Evolutionary conservation across 2,113 vertebrate species (phyloP).

Genomic region (Myrmecobius fasciatus): DNA sequence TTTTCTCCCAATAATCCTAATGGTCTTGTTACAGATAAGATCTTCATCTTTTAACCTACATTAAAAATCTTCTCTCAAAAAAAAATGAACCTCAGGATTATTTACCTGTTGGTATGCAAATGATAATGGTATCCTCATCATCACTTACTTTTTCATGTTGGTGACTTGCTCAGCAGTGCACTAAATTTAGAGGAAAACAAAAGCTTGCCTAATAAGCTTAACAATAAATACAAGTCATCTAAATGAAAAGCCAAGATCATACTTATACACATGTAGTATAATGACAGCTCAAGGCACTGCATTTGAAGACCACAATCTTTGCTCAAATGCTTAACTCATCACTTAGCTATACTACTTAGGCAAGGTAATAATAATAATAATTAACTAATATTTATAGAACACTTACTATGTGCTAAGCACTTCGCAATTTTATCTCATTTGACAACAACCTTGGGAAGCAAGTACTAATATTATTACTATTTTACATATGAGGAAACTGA

Average conservation of each 20-base stretch:
- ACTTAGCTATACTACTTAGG: not conserved
- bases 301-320: not conserved
- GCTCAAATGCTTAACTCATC: not conserved
- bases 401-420: not conserved
- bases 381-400: not conserved
- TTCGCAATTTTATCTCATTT: not conserved
- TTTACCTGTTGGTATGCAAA: slow-evolving; percentile 14
- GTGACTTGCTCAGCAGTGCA: not conserved
- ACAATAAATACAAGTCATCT: not conserved
- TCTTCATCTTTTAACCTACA: not conserved
- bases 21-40: slow-evolving; percentile 11
- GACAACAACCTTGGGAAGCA: not conserved
- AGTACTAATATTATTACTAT: not conserved
- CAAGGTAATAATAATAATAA: not conserved
- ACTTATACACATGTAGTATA: slow-evolving; percentile 20
- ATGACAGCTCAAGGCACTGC: not conserved
- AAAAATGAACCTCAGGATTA: slow-evolving; percentile 44
- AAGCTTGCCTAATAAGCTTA: not conserved
- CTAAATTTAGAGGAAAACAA: slow-evolving; percentile 25
- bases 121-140: slow-evolving; percentile 22
- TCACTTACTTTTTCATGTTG: not conserved
- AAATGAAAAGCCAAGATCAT: not conserved
- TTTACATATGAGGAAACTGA: not conserved
- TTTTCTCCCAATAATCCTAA: slow-evolving; percentile 7
- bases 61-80: slow-evolving; percentile 40